Base-by-base conservation (phyloP, 2,888 invertebrate species). In the Copidosoma aretas region DNA sequence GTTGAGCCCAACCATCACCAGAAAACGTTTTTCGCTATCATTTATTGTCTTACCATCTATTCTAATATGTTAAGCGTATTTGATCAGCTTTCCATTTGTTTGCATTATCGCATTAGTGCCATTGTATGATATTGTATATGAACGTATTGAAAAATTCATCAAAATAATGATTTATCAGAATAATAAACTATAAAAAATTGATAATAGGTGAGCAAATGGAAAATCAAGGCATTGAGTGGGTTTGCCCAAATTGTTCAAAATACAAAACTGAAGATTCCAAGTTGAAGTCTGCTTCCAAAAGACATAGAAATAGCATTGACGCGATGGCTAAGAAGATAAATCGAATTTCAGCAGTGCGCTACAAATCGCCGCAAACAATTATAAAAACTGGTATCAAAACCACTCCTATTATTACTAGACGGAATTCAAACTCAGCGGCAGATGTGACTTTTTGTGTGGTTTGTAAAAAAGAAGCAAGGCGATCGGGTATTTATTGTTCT, bases 401-500 rank as follows among this genome's bases (percentile, higher is more conserved):
- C n/a, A 21, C 32, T 32, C 43, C 49, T 0, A 1, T 64, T 4
- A 64, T 58, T 56, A 10, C 46, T 67, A 49, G 74, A 73, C 19
- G 64, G 70, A 39, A 43, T 52, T 1, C 25, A 15, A 10, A 17
- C 10, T 4, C 49, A 41, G 59, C 62, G 56, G 66, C 77, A 1
- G 77, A 73, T 39, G 77, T 78, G 10, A 84, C 87, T 14, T 85
- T 83, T 73, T 94, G 94, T 79, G 91, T 93, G 60, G 92, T 93
- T 17, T 94, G 94, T 81, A 91, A 91, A 78, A 90, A 90, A 77
- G 85, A 89, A 21, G 90, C 93, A 0, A 87, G 93, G n/a, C 86
- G 87, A n/a, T 91, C 90, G 78, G 93, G 93, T 64, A 92, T 95
- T 76, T 97, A 94, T 83, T 97, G 97, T 83, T 93, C 94, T 77